These are phyloP conservation scores for Muscidifurax raptorellus DNA, from an alignment of 1,140 invertebrate genomes.

Conservation along the genomic window DNA sequence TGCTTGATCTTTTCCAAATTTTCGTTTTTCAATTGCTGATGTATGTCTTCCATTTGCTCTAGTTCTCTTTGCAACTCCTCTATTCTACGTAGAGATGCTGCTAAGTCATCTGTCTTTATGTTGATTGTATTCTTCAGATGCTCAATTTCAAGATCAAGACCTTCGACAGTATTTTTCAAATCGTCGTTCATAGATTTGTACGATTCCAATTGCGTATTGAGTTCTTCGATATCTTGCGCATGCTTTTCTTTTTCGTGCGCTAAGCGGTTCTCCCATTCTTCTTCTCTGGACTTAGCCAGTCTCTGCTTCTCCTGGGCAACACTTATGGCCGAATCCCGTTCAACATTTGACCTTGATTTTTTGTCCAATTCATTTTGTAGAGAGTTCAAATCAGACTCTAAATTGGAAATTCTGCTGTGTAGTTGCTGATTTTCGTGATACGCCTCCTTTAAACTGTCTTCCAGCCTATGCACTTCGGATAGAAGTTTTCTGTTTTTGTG, in stretches of 20 bases:
- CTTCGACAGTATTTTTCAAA: conserved; percentile 60
- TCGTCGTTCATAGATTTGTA: conserved; percentile 62
- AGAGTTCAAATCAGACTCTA: conserved; percentile 62
- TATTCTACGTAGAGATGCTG: conserved; percentile 50
- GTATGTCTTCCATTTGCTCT: conserved; percentile 54
- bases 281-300: conserved; percentile 56
- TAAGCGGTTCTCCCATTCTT: conserved; percentile 61
- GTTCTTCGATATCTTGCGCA: conserved; percentile 57
- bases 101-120: conserved; percentile 59
- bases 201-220: conserved; percentile 55
- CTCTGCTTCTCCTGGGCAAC: conserved; percentile 62
- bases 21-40: conserved; percentile 57
- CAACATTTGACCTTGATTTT: conserved; percentile 38
- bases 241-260: conserved; percentile 57
- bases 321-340: conserved; percentile 48
- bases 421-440: conserved; percentile 62
- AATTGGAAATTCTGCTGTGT: conserved; percentile 57
- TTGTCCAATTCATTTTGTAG: conserved; percentile 63
- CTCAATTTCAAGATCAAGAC: conserved; percentile 50
- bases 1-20: conserved; percentile 53
- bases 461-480: conserved; percentile 38
- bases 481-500: conserved; percentile 52
- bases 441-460: conserved; percentile 55
- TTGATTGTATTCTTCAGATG: conserved; percentile 63
- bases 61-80: conserved; percentile 57